Base-by-base conservation (phyloP, 2,113 vertebrate genomes). In the Australoheros scitulus region DNA sequence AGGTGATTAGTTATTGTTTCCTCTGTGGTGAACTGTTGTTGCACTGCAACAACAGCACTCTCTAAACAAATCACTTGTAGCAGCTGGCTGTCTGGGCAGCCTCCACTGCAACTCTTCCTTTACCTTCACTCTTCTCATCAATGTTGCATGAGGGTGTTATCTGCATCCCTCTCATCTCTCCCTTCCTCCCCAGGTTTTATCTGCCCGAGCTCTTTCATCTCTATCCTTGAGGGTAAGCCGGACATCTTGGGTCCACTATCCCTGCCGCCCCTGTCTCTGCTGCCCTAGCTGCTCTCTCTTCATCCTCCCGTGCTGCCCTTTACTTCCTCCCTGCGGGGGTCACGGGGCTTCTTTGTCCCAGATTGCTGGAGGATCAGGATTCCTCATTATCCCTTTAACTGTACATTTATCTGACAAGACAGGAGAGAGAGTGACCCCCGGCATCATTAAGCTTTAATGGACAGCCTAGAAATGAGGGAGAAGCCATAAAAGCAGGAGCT, bases 401-500 rank as follows among this genome's bases (percentile, higher is more conserved):
- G 96, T 97, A 97, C 97, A 97, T 98, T 97, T 97, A 98, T 97
- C 97, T 97, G 97, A 97, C 97, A 98, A 97, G 97, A 97, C 96
- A 96, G 95, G 96, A 95, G 96, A 95, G 95, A 93, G 92, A 95
- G 96, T 96, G 95, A 93, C 96, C 96, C 96, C 91, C 95, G 94
- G 96, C 95, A 96, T 97, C 97, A 97, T 98, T 97, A 98, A 97
- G 97, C 97, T 98, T 98, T 98, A 97, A 98, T 97, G 96, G 96
- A 93, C 96, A 97, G 95, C 94, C 96, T 95, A 95, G 97, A 97
- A 97, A 95, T 97, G 96, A 97, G 90, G 92, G 90, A 88, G 94
- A 91, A 93, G 95, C 91, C 88, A 95, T 94, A 94, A 94, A 94
- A 91, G 93, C 91, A 86, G 95, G 95, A 96, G 95, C 91, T 91